These are phyloP conservation scores for Smithornis capensis DNA, from an alignment of 2,113 vertebrate species.

Conservation along the genomic window DNA sequence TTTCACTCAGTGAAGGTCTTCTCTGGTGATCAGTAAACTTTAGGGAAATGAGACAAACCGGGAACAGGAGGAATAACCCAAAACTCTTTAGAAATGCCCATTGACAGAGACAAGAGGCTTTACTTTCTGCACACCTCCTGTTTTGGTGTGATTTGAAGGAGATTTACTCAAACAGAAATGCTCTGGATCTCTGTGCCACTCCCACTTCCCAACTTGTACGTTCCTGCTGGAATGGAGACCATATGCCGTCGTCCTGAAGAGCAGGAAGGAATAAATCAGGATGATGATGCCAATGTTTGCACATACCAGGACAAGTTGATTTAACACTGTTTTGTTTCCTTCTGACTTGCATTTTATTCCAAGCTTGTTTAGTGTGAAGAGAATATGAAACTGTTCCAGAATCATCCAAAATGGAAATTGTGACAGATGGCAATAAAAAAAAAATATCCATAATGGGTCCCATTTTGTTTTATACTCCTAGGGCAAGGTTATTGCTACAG, in stretches of 20 bases:
- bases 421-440: constrained; percentile 65
- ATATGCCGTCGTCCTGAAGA: not conserved
- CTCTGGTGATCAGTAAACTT: not conserved
- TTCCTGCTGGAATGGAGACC: not conserved
- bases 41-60: not conserved
- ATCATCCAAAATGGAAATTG: constrained; percentile 44
- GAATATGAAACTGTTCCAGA: constrained; percentile 37
- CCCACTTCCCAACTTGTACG: not conserved
- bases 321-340: constrained; percentile 32
- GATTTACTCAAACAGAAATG: not conserved
- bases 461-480: constrained; percentile 63
- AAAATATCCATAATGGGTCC: constrained; percentile 13
- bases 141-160: not conserved
- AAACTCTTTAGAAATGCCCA: not conserved
- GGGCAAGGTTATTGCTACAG: constrained; percentile 52
- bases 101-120: not conserved
- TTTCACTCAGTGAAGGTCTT: not conserved
- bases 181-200: not conserved
- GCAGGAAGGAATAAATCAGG: constrained; percentile 25
- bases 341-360: constrained; percentile 56
- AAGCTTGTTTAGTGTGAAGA: constrained; percentile 43
- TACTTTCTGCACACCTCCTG: not conserved
- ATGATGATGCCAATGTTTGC: constrained; percentile 30
- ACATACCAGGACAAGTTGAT: constrained; percentile 33
- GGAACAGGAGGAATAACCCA: not conserved